Evolutionary conservation across 2,888 invertebrate genomes (phyloP), one percentile per base, ranked within the genome.

Genomic region (Scaptomyza cyrtandrae): DNA sequence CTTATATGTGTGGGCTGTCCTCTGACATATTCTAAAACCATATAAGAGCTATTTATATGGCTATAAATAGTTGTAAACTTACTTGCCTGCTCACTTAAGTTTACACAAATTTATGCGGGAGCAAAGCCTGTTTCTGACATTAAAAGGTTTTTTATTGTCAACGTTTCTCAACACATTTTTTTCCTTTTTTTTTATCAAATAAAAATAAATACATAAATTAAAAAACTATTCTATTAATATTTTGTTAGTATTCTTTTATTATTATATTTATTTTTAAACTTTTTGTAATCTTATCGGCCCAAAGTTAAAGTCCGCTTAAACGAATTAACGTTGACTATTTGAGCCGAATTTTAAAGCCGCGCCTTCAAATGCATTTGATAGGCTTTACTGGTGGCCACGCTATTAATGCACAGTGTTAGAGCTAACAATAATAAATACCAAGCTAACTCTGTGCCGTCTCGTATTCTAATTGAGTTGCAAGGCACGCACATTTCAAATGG

Each of bases 401-500:
- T 31, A 55, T 35, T 59, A 63, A 63, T 73, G 68, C 67, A 35
- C 13, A 9, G 61, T 48, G 46, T 65, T 33, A 33, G 44, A 54
- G 57, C 19, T 14, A 49, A 49, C 11, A 19, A n/a, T 33, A 50
- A 43, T 33, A 50, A 43, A 64, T 49, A 68, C 55, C n/a, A 39
- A 39, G 53, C 24, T 27, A 52, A 14, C 35, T 19, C 39, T 13
- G 52, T 45, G 41, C 37, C 54, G 56, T 39, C 59, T 75, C 54
- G 71, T 49, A 86, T 78, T 80, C 72, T 66, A 78, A 80, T 83
- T 83, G 64, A 61, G 60, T 83, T 86, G 67, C 83, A 54, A 70
- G 65, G 72, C 83, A 83, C 83, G 86, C 72, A 73, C 78, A 10
- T n/a, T 54, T 54, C 54, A 69, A 60, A 71, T 80, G 50, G 43